These are phyloP conservation scores for Lepisosteus osseus DNA, from an alignment of 2,113 vertebrate genomes.

Conservation along the genomic window DNA sequence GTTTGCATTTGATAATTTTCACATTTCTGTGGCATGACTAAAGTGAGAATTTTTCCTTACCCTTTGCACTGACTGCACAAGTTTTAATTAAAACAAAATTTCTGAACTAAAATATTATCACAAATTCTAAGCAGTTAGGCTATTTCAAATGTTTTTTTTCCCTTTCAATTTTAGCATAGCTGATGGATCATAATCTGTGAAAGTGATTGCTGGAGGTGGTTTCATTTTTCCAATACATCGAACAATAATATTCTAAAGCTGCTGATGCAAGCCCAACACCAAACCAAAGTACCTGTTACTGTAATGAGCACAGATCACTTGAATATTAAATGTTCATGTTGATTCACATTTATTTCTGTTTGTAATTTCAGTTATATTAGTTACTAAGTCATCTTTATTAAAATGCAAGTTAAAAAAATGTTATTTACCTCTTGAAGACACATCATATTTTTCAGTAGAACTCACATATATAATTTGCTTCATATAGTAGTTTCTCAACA, in stretches of 20 bases:
- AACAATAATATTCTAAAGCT: no score
- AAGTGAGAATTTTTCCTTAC: constrained; percentile 46
- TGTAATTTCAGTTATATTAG: no score
- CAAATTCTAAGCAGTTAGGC: constrained; percentile 44
- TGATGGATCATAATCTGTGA: constrained; percentile 37
- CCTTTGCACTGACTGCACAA: constrained; percentile 60
- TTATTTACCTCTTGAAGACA: no score
- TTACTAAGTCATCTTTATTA: no score
- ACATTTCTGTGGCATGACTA: constrained; percentile 58
- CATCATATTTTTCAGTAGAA: no score
- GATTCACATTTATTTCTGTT: no score
- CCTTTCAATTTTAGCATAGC: constrained; percentile 40
- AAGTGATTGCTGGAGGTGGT: constrained; percentile 57
- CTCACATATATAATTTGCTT: no score
- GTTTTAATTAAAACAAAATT: constrained; percentile 67
- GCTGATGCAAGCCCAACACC: constrained; percentile 11
- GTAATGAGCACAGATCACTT: no score
- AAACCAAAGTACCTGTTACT: no score
- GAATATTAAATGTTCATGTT: no score
- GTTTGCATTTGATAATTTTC: constrained; percentile 72
- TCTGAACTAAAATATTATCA: constrained; percentile 47
- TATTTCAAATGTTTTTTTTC: constrained; percentile 24
- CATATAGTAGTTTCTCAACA: no score
- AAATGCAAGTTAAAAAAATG: no score
- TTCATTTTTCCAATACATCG: constrained; percentile 51